Evolutionary conservation across 2,797 vertebrate genomes (phyloP).

Genomic region (Gastrophryne carolinensis): DNA sequence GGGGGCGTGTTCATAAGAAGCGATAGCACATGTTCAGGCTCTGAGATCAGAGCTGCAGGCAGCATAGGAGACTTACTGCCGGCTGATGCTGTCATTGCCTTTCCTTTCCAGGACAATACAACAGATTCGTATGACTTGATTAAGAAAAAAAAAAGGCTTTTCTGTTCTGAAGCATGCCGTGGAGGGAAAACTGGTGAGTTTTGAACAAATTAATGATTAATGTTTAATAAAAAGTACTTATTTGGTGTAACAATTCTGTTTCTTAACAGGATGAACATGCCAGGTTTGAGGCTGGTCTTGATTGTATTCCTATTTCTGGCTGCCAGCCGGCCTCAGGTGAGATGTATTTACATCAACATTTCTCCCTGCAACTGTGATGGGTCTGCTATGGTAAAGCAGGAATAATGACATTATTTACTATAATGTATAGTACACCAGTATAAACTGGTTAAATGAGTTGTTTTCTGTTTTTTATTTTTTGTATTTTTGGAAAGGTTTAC

Average conservation of each 20-base stretch:
- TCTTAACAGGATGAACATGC: neutral
- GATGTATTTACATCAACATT: neutral
- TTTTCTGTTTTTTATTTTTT: neutral
- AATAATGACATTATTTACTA: neutral
- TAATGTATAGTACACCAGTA: too few species aligned
- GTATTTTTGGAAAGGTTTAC: neutral
- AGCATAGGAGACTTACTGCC: neutral
- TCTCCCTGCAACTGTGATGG: too few species aligned
- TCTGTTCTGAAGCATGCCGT: neutral
- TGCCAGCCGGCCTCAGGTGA: conserved; percentile 11
- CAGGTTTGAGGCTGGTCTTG: neutral
- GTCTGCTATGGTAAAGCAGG: neutral
- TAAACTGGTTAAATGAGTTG: too few species aligned
- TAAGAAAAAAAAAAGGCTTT: neutral
- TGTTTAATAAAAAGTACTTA: neutral
- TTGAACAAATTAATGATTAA: neutral
- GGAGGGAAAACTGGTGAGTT: conserved; percentile 2
- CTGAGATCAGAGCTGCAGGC: neutral
- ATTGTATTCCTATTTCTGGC: neutral
- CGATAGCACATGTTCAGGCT: neutral
- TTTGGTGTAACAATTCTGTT: neutral
- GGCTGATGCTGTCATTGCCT: neutral
- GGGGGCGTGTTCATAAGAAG: neutral
- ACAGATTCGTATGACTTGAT: too few species aligned
- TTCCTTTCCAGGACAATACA: neutral